Evolutionary conservation across 2,113 vertebrate species (phyloP), one percentile per base, ranked within the genome.

Genomic region (Capreolus pygargus): DNA sequence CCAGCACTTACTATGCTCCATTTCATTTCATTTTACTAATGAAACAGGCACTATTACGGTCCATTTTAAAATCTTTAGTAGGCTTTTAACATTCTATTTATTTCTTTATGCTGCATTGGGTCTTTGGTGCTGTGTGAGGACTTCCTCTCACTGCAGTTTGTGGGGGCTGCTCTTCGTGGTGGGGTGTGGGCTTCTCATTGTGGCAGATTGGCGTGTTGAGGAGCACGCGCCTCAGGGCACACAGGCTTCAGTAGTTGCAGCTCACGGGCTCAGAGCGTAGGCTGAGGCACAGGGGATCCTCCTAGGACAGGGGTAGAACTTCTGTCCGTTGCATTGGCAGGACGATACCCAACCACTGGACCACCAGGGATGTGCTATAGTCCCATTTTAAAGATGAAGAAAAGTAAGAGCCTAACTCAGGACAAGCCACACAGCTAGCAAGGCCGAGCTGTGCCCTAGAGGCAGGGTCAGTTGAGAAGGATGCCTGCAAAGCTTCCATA

Each of bases 341-440:
- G 70, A 13, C 21, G 36, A 74, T 74, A 25, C 70, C 67, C 21
- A 39, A 43, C 70, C 70, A 74, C 36, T 39, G 11, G 36, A 43
- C 21, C 70, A 43, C 21, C 36, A 74, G 5, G 70, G 10, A 74
- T 13, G 11, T 25, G 19, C 21, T 25, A 7, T 0, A 43, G 11
- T 7, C 50, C 45, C 39, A 50, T 87, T 92, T 60, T n/a, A 60
- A 85, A 88, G 39, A 36, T n/a, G 50, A 83, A 86, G 43, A 81
- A 64, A 47, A n/a, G 52, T 54, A 87, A 76, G 28, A 55, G 7
- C 9, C 55, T 50, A 19, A 50, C 9, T 89, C n/a, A 43, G 1
- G 8, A 30, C 7, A 88, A 47, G 17, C 50, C 43, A 82, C 15
- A 54, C 1, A 54, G 39, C 19, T 28, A 43, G n/a, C 45, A 54